Conservation (phyloP, 1,140 invertebrate genomes). For the Odontomachus brunneus region DNA sequence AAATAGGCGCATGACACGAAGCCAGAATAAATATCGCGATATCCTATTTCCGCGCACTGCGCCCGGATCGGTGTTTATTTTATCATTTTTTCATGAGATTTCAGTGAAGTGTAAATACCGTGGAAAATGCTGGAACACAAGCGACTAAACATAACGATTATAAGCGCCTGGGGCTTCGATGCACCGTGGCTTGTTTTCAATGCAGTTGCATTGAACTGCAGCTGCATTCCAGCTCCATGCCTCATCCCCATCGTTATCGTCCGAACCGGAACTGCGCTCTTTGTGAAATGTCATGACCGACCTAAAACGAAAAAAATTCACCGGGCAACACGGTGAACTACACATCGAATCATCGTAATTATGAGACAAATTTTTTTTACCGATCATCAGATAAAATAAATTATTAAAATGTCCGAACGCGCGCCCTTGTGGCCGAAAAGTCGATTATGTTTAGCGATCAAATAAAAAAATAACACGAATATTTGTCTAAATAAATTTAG, state of each 20-base stretch:
- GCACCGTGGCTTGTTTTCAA: constrained; percentile 71
- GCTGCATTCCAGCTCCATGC: constrained; percentile 58
- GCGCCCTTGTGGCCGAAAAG: neutral
- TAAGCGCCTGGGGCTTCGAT: constrained; percentile 70
- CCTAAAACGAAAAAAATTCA: constrained; percentile 69
- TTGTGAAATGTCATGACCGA: constrained; percentile 72
- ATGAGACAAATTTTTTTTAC: constrained; percentile 28
- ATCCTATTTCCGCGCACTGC: constrained; percentile 65
- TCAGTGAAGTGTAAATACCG: constrained; percentile 73
- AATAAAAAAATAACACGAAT: neutral
- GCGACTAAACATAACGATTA: constrained; percentile 76
- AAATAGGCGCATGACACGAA: constrained; percentile 71
- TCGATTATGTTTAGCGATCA: constrained; percentile 27
- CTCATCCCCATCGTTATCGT: constrained; percentile 67
- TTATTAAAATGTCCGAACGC: neutral
- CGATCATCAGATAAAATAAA: constrained; percentile 20
- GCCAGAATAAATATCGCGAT: constrained; percentile 75
- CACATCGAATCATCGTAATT: constrained; percentile 50
- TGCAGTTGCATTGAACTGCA: constrained; percentile 69
- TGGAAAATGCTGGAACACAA: constrained; percentile 73
- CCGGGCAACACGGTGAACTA: constrained; percentile 63
- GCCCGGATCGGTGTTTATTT: constrained; percentile 69
- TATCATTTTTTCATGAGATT: constrained; percentile 76
- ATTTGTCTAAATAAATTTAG: too few relatives aligned
- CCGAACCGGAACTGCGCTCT: constrained; percentile 62